Base-by-base conservation (phyloP, 2,113 vertebrate genomes). In the Brachypodius melanocephalos region DNA sequence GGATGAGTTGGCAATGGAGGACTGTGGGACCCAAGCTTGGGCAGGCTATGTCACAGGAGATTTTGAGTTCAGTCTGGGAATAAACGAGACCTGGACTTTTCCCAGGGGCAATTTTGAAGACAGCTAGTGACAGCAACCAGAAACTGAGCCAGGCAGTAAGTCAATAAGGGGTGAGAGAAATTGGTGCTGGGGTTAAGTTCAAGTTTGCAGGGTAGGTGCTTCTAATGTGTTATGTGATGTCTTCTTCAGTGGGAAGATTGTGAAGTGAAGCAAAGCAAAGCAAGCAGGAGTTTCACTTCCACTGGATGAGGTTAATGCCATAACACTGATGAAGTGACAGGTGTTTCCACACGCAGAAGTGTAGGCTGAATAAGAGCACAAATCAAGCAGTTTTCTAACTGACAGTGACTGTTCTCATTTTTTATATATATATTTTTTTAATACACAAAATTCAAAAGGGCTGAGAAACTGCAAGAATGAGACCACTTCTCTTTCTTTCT, bases 1-100 rank as follows among this genome's bases (percentile, higher is more conserved):
- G n/a, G 20, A 18, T 12, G 20, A 15, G 18, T 3, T 68, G 40
- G 20, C 0, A 0, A 13, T 42, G n/a, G n/a, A 79, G 29, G 9
- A 52, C 5, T 40, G 21, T 29, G 62, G 17, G 10, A 78, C 14
- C 7, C 71, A 62, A 14, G 14, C 8, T 46, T 74, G 20, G 32
- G 22, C 29, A 77, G 34, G 10, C 16, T 74, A 6, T 69, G 28
- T 36, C 42, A 17, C 1, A 1, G 12, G 9, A 19, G 21, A 28
- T 71, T 87, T 88, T 40, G 36, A 29, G n/a, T 9, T 63, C 12
- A 78, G 16, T 48, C 31, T 2, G 6, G 36, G 10, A 79, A 51
- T 48, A 38, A 90, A 72, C 0, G 0, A 67, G 26, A 40, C 26
- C 26, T 9, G 14, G 55, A 40, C 5, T 22, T n/a, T 52, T 59